Conservation (phyloP, 2,797 vertebrate species). For the Rousettus madagascariensis region DNA sequence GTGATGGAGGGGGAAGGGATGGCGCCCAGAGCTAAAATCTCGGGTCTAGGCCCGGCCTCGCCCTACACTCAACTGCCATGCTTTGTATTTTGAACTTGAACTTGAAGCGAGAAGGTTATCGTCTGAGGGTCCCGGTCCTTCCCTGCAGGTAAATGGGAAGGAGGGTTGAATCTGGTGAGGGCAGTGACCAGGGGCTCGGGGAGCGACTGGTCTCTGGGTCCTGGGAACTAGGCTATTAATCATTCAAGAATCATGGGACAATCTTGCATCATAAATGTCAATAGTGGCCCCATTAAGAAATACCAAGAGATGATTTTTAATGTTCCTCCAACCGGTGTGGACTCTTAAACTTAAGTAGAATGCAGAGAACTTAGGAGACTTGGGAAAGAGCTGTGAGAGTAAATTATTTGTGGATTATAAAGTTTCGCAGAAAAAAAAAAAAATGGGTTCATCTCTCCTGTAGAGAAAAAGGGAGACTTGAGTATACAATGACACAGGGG, state of each 20-base stretch:
- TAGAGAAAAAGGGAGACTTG: not conserved
- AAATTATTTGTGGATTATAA: not conserved
- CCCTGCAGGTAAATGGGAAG: not conserved
- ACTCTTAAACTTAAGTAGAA: not conserved
- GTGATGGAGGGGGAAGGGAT: not conserved
- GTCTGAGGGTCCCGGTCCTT: not conserved
- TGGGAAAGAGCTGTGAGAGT: not conserved
- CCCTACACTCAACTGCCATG: not conserved
- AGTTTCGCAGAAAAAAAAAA: not conserved
- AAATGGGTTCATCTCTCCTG: not conserved
- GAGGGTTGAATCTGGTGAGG: not conserved
- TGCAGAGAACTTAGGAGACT: not conserved
- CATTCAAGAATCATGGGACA: not conserved
- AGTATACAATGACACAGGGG: not conserved
- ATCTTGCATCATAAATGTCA: not conserved
- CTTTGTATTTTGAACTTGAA: too few species aligned
- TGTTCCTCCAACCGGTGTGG: not conserved
- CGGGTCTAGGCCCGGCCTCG: accelerated
- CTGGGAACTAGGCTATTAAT: not conserved
- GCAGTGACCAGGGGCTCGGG: too few species aligned
- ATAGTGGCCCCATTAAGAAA: not conserved
- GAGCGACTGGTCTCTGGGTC: not conserved
- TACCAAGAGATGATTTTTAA: not conserved
- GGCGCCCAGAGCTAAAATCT: not conserved
- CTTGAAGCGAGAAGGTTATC: not conserved